Evolutionary conservation across 2,113 vertebrate genomes (phyloP).

Genomic region (Neotoma lepida): DNA sequence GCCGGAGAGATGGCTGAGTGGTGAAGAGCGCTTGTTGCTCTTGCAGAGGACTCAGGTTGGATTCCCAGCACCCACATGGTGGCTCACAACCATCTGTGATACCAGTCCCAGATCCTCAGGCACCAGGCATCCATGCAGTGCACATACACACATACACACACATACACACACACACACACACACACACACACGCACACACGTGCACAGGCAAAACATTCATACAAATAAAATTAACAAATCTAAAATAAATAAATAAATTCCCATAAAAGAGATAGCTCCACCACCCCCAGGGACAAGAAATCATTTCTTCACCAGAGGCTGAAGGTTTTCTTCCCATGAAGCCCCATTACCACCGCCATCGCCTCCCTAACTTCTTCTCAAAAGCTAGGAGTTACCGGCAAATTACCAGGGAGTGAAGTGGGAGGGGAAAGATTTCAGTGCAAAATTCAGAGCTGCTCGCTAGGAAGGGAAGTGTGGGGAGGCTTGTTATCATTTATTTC

Average conservation of each 20-base stretch:
- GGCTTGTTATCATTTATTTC: slow-evolving; percentile 84
- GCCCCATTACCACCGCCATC: not conserved
- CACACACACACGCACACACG: not conserved
- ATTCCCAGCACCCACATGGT: not conserved
- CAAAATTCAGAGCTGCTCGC: slow-evolving; percentile 81
- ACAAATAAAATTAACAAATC: not conserved
- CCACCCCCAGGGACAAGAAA: not conserved
- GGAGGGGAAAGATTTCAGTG: slow-evolving; percentile 78
- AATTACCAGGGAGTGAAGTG: slow-evolving; percentile 82
- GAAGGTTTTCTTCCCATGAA: slow-evolving; percentile 17
- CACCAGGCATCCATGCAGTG: not conserved
- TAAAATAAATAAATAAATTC: slow-evolving; percentile 41
- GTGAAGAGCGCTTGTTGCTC: not conserved
- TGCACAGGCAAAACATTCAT: not conserved
- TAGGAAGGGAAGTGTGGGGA: slow-evolving; percentile 74
- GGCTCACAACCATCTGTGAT: not conserved
- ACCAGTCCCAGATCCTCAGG: not conserved
- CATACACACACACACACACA: not conserved
- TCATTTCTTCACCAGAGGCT: slow-evolving; percentile 69
- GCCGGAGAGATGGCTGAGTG: not conserved
- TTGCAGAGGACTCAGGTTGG: not conserved
- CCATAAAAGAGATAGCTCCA: slow-evolving; percentile 20
- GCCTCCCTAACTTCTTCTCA: slow-evolving; percentile 78
- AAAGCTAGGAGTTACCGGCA: slow-evolving; percentile 81
- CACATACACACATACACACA: not conserved